Conservation (phyloP, 2,888 invertebrate species). For the Cactoblastis cactorum region DNA sequence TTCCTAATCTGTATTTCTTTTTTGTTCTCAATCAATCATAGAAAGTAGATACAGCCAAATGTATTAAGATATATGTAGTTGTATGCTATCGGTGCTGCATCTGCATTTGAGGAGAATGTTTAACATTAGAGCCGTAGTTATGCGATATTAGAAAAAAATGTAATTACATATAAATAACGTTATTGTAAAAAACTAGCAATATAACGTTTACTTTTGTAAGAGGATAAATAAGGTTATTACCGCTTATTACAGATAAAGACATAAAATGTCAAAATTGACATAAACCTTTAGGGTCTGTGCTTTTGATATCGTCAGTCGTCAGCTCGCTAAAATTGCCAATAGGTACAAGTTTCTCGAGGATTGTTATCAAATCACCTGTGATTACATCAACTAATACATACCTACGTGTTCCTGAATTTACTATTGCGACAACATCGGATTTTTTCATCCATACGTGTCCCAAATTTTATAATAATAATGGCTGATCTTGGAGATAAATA, state of each 20-base stretch:
- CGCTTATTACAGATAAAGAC: too few relatives aligned
- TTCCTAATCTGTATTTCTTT: neutral
- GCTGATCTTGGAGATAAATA: slow-evolving; percentile 71
- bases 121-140: too few relatives aligned
- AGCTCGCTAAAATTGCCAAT: neutral
- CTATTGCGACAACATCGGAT: slow-evolving; percentile 38
- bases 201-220: too few relatives aligned
- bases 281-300: neutral
- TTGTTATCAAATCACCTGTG: slow-evolving; percentile 55
- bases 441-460: slow-evolving; percentile 23
- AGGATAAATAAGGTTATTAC: too few relatives aligned
- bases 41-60: too few relatives aligned
- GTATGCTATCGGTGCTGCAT: too few relatives aligned
- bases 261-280: neutral
- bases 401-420: slow-evolving; percentile 39
- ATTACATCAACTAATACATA: slow-evolving; percentile 38
- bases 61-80: too few relatives aligned
- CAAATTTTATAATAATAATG: slow-evolving; percentile 35
- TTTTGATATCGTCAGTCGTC: neutral
- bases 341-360: slow-evolving; percentile 9
- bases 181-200: too few relatives aligned
- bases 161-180: too few relatives aligned
- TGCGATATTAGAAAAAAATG: too few relatives aligned
- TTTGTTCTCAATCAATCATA: too few relatives aligned
- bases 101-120: too few relatives aligned